Conservation (phyloP, 2,113 vertebrate species). For the Ptilorrhoa leucosticta region DNA sequence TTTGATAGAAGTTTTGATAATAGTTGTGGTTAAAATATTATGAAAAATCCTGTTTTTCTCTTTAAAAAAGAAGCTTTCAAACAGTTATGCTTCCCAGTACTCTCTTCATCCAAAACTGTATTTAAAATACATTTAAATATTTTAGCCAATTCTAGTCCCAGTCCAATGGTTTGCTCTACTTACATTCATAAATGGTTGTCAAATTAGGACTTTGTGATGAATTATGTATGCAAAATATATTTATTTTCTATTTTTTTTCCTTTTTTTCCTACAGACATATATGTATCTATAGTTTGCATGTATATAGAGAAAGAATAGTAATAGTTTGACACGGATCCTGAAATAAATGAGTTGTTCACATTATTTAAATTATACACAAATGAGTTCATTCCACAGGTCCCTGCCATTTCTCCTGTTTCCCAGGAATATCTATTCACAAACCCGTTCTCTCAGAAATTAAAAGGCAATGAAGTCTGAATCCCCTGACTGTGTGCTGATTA, state of each 20-base stretch:
- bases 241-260: neutral
- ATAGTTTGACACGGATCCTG: neutral
- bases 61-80: neutral
- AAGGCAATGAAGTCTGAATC: neutral
- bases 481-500: neutral
- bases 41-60: neutral
- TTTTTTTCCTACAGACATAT: fast-evolving
- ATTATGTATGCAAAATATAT: neutral
- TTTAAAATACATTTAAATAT: neutral
- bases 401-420: neutral
- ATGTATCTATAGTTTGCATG: neutral
- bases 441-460: neutral
- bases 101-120: neutral
- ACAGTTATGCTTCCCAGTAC: neutral
- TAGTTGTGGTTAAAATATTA: neutral
- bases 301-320: neutral
- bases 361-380: neutral
- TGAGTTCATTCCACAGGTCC: neutral
- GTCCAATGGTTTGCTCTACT: neutral
- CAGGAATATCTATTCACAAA: neutral
- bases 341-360: neutral
- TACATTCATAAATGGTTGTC: neutral
- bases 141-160: neutral
- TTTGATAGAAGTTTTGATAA: neutral
- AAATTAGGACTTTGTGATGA: neutral